These are phyloP conservation scores for Anthoscopus minutus DNA, from an alignment of 2,113 vertebrate species.

Conservation along the genomic window DNA sequence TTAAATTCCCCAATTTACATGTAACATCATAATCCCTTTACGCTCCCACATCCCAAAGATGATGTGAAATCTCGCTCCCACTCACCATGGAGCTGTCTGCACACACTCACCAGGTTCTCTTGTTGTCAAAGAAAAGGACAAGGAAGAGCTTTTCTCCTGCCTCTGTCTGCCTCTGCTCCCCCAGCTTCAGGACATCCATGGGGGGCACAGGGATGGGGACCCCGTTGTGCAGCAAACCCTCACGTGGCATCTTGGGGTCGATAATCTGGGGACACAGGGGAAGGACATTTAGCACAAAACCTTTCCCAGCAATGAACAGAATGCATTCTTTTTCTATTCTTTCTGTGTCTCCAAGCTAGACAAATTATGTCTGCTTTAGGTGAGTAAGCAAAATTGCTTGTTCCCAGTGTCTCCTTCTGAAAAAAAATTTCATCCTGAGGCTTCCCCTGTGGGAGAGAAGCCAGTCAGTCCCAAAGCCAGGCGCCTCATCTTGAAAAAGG, in stretches of 20 bases:
- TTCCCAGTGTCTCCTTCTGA: not conserved
- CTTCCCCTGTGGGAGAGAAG: not conserved
- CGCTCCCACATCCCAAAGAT: not conserved
- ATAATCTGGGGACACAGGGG: slow-evolving; percentile 79
- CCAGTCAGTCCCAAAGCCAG: not conserved
- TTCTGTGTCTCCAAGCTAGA: not conserved
- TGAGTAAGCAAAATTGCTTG: not conserved
- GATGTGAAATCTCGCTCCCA: rapidly evolving
- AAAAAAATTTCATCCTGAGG: not conserved
- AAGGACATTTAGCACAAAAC: not conserved
- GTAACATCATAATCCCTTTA: not conserved
- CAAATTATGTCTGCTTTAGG: not conserved
- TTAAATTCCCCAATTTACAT: not conserved
- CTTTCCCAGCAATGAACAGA: not conserved
- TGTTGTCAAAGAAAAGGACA: slow-evolving; percentile 99
- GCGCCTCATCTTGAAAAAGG: not conserved
- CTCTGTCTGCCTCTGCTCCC: slow-evolving; percentile 90
- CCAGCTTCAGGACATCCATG: slow-evolving; percentile 86
- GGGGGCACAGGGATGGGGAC: slow-evolving; percentile 96
- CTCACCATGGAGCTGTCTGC: slow-evolving; percentile 64
- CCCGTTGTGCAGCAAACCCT: slow-evolving; percentile 94
- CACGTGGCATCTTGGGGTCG: slow-evolving; percentile 93
- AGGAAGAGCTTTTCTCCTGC: slow-evolving; percentile 89
- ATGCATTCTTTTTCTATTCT: not conserved
- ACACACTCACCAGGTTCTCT: slow-evolving; percentile 90